These are phyloP conservation scores for Archaeoteleia sp. DNA, from an alignment of 2,888 invertebrate species.

Conservation along the genomic window DNA sequence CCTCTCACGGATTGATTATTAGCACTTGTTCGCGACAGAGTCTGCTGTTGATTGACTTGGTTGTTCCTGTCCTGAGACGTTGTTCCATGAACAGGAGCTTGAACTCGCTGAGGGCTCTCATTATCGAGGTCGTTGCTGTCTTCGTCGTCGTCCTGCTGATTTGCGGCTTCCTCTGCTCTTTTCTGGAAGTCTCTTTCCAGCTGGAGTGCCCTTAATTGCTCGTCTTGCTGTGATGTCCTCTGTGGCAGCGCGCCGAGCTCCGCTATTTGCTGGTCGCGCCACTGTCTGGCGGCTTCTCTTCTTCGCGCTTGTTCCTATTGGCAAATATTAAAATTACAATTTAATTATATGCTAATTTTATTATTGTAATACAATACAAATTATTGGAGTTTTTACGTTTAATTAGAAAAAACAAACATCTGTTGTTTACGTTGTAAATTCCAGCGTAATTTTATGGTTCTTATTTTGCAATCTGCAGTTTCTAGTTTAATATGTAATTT, in stretches of 20 bases:
- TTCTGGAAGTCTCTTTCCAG: constrained; percentile 96
- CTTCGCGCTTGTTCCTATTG: constrained; percentile 81
- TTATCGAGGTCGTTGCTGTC: constrained; percentile 73
- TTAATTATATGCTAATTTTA: too few species aligned
- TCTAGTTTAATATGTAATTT: too few species aligned
- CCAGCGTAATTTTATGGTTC: too few species aligned
- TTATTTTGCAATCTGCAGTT: too few species aligned
- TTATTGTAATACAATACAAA: too few species aligned
- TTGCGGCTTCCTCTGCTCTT: constrained; percentile 86
- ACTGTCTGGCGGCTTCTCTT: constrained; percentile 84
- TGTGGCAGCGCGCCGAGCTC: constrained; percentile 83
- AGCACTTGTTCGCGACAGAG: constrained; percentile 59
- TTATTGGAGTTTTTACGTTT: too few species aligned
- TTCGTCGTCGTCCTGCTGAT: constrained; percentile 82
- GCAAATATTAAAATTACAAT: neutral
- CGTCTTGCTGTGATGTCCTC: constrained; percentile 87
- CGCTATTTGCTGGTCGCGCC: constrained; percentile 91
- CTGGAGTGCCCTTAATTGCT: constrained; percentile 90
- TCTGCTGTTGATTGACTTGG: constrained; percentile 57
- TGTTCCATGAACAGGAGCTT: constrained; percentile 77
- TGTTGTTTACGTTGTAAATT: too few species aligned
- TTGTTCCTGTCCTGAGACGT: constrained; percentile 67
- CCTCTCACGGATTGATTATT: constrained; percentile 67
- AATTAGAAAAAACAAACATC: too few species aligned
- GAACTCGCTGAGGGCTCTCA: constrained; percentile 75